Evolutionary conservation across 2,113 vertebrate genomes (phyloP).

Genomic region (Sitta europaea): DNA sequence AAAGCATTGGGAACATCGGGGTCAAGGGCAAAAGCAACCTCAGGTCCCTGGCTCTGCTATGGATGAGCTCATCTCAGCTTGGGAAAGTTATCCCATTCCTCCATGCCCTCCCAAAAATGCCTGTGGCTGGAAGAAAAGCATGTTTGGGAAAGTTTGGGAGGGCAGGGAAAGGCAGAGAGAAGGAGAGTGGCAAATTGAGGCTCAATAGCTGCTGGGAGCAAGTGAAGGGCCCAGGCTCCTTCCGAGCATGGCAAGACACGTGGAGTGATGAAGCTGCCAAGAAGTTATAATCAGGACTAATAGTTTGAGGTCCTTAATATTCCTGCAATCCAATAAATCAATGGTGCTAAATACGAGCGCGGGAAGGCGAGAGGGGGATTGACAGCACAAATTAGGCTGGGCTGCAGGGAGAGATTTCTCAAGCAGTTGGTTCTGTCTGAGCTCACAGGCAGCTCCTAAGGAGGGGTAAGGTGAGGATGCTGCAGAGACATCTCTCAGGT

Average conservation of each 20-base stretch:
- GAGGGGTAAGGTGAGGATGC: neutral
- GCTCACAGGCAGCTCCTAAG: neutral
- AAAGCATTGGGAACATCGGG: neutral
- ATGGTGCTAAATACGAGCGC: slow-evolving; percentile 9
- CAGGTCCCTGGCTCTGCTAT: neutral
- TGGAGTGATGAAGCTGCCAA: slow-evolving; percentile 1
- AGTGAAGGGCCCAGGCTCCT: neutral
- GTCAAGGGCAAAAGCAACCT: neutral
- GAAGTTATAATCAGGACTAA: slow-evolving; percentile 44
- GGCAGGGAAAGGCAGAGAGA: neutral
- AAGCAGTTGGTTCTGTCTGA: neutral
- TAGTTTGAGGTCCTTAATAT: slow-evolving; percentile 50
- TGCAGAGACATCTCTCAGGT: neutral
- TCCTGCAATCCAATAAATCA: slow-evolving; percentile 42
- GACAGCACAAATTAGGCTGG: slow-evolving; percentile 9
- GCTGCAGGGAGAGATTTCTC: slow-evolving; percentile 11
- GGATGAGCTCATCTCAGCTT: neutral
- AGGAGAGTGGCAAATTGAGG: neutral
- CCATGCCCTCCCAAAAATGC: neutral
- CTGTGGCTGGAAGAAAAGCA: neutral
- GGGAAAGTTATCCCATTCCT: neutral
- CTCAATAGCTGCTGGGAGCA: neutral
- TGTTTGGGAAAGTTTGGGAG: accelerated
- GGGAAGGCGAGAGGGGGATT: neutral
- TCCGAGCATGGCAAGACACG: neutral